Evolutionary conservation across 92 coral and sea anemone genomes (phyloP), one percentile per base, ranked within the genome.

Genomic region (Bergia puertoricense): DNA sequence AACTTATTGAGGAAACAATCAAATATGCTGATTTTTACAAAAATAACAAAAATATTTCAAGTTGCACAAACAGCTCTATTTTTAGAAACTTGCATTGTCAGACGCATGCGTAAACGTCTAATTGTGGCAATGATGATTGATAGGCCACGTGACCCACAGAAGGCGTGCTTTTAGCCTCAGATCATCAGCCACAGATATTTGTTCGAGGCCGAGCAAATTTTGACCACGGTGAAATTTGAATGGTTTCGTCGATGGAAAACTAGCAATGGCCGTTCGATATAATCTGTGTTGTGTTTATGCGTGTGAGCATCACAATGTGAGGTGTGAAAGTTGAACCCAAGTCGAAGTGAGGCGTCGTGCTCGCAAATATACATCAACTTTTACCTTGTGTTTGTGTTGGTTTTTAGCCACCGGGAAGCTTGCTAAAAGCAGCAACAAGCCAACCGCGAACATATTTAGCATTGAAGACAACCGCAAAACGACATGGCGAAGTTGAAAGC

Each of bases 71-170:
- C 66, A 86, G 67, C 36, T 76, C 75, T 89, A 89, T 89, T 89
- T 86, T 57, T 80, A 71, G 81, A 73, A 75, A 86, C 80, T 77
- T 79, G 69, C 40, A 20, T 39, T 80, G 86, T 85, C 76, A 81
- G 88, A 88, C 90, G 94, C 90, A 89, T 92, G 94, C 92, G 89
- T 89, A 86, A 85, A 76, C 57, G 43, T 76, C 75, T 89, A 42
- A 83, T 85, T 83, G 84, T 78, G n/a, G 30, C 86, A 67, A 84
- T 72, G 87, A 84, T 84, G 87, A 84, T 84, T 84, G 87, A 76
- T 79, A 51, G 88, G 79, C 56, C 94, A 92, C 94, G 94, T 92
- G 94, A 92, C 86, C 78, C 46, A 40, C 85, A 86, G 89, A 89
- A 92, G 94, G 94, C 94, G 92, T 92, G 83, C 83, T 76, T 75